These are phyloP conservation scores for Motacilla alba DNA, from an alignment of 2,113 vertebrate species.

Conservation along the genomic window DNA sequence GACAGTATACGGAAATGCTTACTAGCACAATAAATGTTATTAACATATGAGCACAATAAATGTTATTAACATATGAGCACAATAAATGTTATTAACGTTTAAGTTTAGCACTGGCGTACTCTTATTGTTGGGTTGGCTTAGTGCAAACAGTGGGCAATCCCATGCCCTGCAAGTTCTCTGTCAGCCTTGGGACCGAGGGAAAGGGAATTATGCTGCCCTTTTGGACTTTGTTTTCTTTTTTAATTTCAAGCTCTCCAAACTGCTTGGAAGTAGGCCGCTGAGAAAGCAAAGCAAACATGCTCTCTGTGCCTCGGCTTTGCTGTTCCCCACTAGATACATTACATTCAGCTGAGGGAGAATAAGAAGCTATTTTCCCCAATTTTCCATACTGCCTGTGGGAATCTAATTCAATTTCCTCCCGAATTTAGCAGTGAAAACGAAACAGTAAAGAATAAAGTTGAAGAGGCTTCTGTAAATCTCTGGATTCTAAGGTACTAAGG, in stretches of 20 bases:
- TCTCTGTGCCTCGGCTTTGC: neutral
- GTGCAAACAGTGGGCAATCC: neutral
- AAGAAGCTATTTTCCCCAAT: slow-evolving; percentile 80
- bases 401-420: slow-evolving; percentile 85
- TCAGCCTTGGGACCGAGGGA: neutral
- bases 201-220: neutral
- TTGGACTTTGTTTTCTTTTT: slow-evolving; percentile 30
- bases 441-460: slow-evolving; percentile 66
- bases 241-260: slow-evolving; percentile 40
- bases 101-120: neutral
- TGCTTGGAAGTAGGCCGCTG: slow-evolving; percentile 58
- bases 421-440: slow-evolving; percentile 67
- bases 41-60: neutral
- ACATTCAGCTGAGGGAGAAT: slow-evolving; percentile 69
- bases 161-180: neutral
- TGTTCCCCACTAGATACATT: slow-evolving; percentile 69
- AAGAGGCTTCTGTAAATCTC: slow-evolving; percentile 75
- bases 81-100: neutral
- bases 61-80: neutral
- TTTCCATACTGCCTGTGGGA: slow-evolving; percentile 78
- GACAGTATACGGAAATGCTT: neutral
- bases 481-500: slow-evolving; percentile 63
- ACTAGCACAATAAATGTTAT: neutral
- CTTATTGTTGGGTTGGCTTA: neutral
- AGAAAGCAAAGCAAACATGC: slow-evolving; percentile 31